These are phyloP conservation scores for Rhynchopsitta pachyrhyncha DNA, from an alignment of 2,113 vertebrate species.

Conservation along the genomic window DNA sequence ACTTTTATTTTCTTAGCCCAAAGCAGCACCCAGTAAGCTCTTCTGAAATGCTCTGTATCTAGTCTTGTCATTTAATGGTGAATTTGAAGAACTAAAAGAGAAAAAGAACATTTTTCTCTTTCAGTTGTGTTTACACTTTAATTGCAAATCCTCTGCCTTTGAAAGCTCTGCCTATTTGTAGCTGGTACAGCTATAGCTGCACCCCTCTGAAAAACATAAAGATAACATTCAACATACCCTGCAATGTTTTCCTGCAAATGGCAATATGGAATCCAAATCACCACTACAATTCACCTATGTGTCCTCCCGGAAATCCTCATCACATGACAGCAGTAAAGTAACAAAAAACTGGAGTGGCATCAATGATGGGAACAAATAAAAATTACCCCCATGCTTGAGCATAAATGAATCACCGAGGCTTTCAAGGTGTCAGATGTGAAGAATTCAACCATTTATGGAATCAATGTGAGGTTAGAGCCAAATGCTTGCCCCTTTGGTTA, in stretches of 20 bases:
- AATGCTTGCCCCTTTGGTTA: background rate
- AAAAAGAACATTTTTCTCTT: background rate
- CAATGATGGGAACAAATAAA: background rate
- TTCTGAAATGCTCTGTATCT: background rate
- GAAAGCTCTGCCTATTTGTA: background rate
- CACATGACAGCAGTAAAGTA: background rate
- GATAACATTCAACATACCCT: background rate
- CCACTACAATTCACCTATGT: background rate
- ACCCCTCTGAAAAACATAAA: background rate
- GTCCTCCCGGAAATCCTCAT: background rate
- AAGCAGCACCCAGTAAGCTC: background rate
- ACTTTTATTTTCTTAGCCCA: conserved; percentile 4
- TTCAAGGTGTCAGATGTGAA: background rate
- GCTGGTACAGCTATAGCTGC: background rate
- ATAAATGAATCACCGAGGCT: background rate
- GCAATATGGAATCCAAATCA: background rate
- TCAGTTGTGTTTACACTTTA: background rate
- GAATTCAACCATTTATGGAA: background rate
- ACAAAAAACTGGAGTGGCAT: background rate
- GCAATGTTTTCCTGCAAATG: background rate
- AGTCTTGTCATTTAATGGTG: background rate
- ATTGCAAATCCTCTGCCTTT: background rate
- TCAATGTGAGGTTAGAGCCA: background rate
- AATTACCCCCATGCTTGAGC: background rate
- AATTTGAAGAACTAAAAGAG: background rate